Base-by-base conservation (phyloP, 1,140 invertebrate species). In the Zophobas morio region DNA sequence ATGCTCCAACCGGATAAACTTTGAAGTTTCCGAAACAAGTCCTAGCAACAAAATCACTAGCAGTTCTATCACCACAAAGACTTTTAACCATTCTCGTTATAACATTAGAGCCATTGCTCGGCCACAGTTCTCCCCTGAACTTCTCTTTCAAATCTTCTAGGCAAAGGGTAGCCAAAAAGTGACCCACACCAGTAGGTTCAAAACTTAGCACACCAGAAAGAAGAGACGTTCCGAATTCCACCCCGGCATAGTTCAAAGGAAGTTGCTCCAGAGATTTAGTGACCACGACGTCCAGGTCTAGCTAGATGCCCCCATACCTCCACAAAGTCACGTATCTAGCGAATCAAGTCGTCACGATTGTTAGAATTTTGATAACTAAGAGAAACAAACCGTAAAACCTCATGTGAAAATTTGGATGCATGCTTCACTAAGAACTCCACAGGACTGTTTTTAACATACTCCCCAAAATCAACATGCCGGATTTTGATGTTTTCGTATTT, bases 261-360 rank as follows among this genome's bases (percentile, higher is more conserved):
- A 94, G 82, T 6, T 88, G 82, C 49, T 91, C 88, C 56, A 94
- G 84, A 34, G 87, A 89, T 78, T 90, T 92, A 3, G 89, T 89
- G 1, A 94, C 88, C 3, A 96, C 89, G 0, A 95, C 90, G 82
- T 96, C 94, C 74, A 94, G 84, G 78, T 96, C 94, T 51, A 95
- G 83, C 84, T 95, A 95, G 49, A 94, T 91, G 0, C 94, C 94
- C 36, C 93, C 93, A 74, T 90, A 94, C 82, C 94, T 94, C 88
- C 91, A 94, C 0, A 95, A 84, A 0, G 92, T 92, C 5, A 94
- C 80, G 78, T 91, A 95, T 75, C 94, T 83, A 20, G 8, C 32
- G 32, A 1, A 20, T 20, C 20, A 20, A 20, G 42, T 40, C 0
- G 35, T 63, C 49, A 40, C 1, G 20, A 20, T 20, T 20, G 20